Percentiles rank a stretch among this genome's conserved stretches.
Evolutionary conservation across 1,140 invertebrate species (phyloP).

Genomic region (Zaprionus lachaisei): DNA sequence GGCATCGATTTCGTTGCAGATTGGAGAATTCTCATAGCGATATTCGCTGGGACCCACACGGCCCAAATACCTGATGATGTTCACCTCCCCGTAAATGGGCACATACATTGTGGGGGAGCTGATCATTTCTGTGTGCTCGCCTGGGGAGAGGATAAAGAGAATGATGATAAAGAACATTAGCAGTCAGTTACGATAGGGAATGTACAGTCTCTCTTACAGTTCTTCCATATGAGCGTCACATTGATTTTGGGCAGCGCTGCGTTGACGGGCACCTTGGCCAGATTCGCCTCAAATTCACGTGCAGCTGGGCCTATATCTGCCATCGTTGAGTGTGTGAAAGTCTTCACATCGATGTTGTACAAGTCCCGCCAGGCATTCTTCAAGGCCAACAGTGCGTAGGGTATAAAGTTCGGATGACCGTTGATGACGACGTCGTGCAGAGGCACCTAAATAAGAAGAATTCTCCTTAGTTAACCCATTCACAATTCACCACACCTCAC

Average conservation of each 20-base stretch:
- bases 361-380: conserved; percentile 79
- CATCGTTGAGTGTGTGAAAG: conserved; percentile 81
- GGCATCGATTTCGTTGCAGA: conserved; percentile 80
- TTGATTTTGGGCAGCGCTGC: conserved; percentile 69
- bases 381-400: conserved; percentile 77
- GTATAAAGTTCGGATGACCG: conserved; percentile 83
- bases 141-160: conserved; percentile 28
- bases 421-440: conserved; percentile 82
- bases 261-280: conserved; percentile 60
- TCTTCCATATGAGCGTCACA: conserved; percentile 82
- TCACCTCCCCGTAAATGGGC: conserved; percentile 83
- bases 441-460: conserved; percentile 53
- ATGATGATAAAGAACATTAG: too few species aligned
- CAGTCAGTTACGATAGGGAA: neutral
- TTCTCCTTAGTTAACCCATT: neutral
- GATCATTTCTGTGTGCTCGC: conserved; percentile 84
- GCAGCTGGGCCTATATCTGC: conserved; percentile 74
- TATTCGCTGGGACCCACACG: conserved; percentile 78
- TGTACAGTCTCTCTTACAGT: conserved; percentile 56
- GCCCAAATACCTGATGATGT: conserved; percentile 81
- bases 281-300: conserved; percentile 68
- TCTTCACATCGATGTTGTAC: conserved; percentile 78
- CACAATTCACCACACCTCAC: neutral
- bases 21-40: conserved; percentile 70
- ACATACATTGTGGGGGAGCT: conserved; percentile 84